Evolutionary conservation across 2,797 vertebrate species (phyloP).

Genomic region (Brachymystax lenok): DNA sequence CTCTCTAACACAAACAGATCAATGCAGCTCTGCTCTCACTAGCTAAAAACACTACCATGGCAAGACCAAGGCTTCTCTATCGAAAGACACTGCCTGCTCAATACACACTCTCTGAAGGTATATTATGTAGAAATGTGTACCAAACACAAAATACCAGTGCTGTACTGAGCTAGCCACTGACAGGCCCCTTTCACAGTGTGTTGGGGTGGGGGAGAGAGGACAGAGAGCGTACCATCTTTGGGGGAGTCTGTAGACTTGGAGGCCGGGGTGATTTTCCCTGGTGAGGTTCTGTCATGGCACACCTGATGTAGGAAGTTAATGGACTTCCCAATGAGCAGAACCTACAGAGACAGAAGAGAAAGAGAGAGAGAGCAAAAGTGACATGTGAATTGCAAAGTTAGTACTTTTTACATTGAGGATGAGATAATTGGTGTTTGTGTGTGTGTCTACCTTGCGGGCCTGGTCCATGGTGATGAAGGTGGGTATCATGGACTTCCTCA

Average conservation of each 20-base stretch:
- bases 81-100: not conserved
- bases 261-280: slow-evolving; percentile 86
- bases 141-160: not conserved
- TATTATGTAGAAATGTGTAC: not conserved
- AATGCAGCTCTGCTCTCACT: not conserved
- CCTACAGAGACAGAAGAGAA: slow-evolving; percentile 68
- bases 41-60: not conserved
- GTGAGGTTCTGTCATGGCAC: slow-evolving; percentile 91
- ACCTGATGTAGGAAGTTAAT: slow-evolving; percentile 99
- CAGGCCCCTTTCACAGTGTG: not conserved
- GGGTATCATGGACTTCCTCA: slow-evolving; percentile 97
- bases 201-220: not conserved
- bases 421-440: not conserved
- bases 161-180: not conserved
- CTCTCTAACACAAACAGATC: not conserved
- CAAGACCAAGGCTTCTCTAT: not conserved
- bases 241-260: slow-evolving; percentile 86
- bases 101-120: not conserved
- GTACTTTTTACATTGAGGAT: not conserved
- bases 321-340: slow-evolving; percentile 96
- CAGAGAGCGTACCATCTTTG: slow-evolving; percentile 81
- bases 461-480: slow-evolving; percentile 98
- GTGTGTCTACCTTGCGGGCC: slow-evolving; percentile 88
- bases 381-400: not conserved
- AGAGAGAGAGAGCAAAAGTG: not conserved